Conservation (phyloP, 2,888 invertebrate genomes). For the Drosophila pseudotalamancana region DNA sequence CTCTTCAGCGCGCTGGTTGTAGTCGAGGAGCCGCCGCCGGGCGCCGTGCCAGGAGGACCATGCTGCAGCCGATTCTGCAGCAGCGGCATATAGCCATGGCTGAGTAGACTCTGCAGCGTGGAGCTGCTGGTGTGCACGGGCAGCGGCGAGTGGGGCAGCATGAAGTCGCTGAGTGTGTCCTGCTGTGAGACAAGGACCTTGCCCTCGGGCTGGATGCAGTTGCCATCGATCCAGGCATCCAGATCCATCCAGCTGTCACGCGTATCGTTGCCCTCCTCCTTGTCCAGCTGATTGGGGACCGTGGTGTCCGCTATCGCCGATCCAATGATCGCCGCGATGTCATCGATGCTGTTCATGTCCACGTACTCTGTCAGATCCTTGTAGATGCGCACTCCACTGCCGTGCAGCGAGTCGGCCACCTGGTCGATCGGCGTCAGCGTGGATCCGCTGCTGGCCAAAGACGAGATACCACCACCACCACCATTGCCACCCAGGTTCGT, state of each 20-base stretch:
- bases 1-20: conserved; percentile 85
- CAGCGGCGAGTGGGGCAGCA: conserved; percentile 87
- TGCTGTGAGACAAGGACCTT: conserved; percentile 88
- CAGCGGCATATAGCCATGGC: conserved; percentile 92
- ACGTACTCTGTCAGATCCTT: conserved; percentile 84
- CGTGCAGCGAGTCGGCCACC: conserved; percentile 87
- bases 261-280: conserved; percentile 90
- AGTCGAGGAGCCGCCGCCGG: conserved; percentile 25
- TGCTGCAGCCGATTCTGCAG: conserved; percentile 92
- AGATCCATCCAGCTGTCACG: conserved; percentile 95
- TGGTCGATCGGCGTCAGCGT: conserved; percentile 82
- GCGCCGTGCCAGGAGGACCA: conserved; percentile 86
- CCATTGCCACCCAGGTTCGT: conserved; percentile 31
- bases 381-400: conserved; percentile 84
- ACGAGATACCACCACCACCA: conserved; percentile 41
- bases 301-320: conserved; percentile 95
- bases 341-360: conserved; percentile 91
- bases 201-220: conserved; percentile 89
- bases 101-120: conserved; percentile 90
- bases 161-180: conserved; percentile 88
- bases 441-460: conserved; percentile 59
- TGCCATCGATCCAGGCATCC: conserved; percentile 93
- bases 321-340: conserved; percentile 94
- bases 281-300: conserved; percentile 89
- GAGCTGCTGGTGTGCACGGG: conserved; percentile 88